Base-by-base conservation (phyloP, 2,888 invertebrate species). In the Aquatica leii region DNA sequence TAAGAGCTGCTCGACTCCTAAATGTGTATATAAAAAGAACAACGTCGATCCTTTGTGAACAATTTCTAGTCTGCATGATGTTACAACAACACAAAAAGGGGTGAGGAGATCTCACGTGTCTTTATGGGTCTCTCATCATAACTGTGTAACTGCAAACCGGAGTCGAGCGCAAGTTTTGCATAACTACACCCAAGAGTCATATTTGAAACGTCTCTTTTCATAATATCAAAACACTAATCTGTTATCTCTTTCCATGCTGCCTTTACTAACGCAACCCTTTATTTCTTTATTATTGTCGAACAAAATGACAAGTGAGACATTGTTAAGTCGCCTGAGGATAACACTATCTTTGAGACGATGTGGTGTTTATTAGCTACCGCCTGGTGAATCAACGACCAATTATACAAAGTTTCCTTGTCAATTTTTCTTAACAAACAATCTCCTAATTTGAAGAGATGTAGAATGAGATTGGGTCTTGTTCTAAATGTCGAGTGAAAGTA, bases 161-260 rank as follows among this genome's bases (percentile, higher is more conserved):
- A 61, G 72, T 71, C 75, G 70, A 69, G 74, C 71, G 72, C 76
- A 74, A 78, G 78, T 81, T 82, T 80, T 81, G 79, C 81, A 81
- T 82, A 82, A 81, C 81, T 78, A 75, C 78, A 76, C 82, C 80
- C 82, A 49, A 62, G 80, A 74, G 82, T 69, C 75, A 74, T 75
- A 78, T 81, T 76, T 71, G 70, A 63, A 65, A 65, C 71, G 66
- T 73, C 73, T 74, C 72, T 68, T 66, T 72, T 68, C 66, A 57
- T 65, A 64, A 53, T 73, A 73, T 71, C 71, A 56, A 50, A 66
- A 56, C 54, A 56, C 62, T 67, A 67, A 73, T 74, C 72, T 73
- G 69, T 74, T 72, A 73, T 73, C 74, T 72, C 67, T 59, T 69
- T 69, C 67, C 63, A 24, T 62, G 50, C 67, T 50, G 65, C 48